These are phyloP conservation scores for Xanthia icteritia DNA, from an alignment of 2,888 invertebrate genomes.

Conservation along the genomic window DNA sequence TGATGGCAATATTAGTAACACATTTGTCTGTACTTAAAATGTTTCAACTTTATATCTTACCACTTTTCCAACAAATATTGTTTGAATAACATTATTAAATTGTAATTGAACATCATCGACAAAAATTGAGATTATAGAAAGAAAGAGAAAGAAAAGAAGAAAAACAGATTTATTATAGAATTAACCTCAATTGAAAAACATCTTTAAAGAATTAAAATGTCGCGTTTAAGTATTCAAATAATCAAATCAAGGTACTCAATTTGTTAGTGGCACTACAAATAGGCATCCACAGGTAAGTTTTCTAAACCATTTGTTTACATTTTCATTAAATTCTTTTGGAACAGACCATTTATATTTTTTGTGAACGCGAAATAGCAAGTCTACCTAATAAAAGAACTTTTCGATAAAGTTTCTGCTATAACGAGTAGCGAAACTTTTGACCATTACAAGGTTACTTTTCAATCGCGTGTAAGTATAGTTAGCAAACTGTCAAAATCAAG, in stretches of 20 bases:
- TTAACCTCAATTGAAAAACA: background rate
- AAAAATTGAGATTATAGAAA: background rate
- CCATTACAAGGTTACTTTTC: constrained; percentile 18
- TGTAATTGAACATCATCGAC: background rate
- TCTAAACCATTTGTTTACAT: background rate
- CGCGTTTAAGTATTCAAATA: background rate
- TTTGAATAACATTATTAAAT: background rate
- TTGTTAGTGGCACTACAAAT: background rate
- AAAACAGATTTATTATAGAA: too few species aligned
- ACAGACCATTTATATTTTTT: background rate
- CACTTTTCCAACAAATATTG: background rate
- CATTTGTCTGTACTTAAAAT: background rate
- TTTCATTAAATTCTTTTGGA: background rate
- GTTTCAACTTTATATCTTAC: background rate
- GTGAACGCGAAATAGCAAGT: background rate
- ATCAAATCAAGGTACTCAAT: background rate
- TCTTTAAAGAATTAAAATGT: background rate
- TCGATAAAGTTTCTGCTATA: constrained; percentile 12
- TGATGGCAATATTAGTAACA: background rate
- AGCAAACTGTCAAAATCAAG: constrained; percentile 30
- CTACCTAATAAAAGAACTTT: background rate
- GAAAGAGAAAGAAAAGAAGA: too few species aligned
- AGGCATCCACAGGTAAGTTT: background rate
- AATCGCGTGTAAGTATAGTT: constrained; percentile 21
- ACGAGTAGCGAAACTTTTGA: constrained; percentile 8